Percentiles rank a stretch among this genome's conserved stretches.
Conservation (phyloP, 2,113 vertebrate genomes). For the Pampusana beccarii region DNA sequence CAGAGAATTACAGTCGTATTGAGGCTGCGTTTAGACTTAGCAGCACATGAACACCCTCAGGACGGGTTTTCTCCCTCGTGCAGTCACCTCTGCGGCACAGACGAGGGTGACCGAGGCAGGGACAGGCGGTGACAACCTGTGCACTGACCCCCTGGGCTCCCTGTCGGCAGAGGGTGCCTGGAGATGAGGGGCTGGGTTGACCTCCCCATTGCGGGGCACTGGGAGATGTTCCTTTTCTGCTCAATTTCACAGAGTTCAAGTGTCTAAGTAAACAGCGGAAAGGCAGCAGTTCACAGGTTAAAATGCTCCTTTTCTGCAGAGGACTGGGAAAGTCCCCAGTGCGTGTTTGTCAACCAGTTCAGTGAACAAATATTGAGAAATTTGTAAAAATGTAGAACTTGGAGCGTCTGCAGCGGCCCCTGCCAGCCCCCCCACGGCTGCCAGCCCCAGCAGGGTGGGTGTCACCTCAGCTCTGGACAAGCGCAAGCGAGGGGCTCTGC, state of each 20-base stretch:
- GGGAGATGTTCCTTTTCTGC: not conserved
- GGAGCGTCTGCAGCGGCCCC: not conserved
- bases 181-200: not conserved
- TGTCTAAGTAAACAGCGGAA: not conserved
- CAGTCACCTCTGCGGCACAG: not conserved
- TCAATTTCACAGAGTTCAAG: not conserved
- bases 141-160: rapidly evolving
- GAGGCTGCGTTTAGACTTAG: not conserved
- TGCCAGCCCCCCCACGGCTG: rapidly evolving
- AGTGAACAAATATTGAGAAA: not conserved
- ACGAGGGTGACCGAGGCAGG: not conserved
- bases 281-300: not conserved
- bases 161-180: not conserved
- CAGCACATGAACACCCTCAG: not conserved
- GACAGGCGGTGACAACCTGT: not conserved
- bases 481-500: not conserved
- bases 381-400: not conserved
- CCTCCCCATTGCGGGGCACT: not conserved
- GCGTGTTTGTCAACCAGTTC: not conserved
- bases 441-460: not conserved
- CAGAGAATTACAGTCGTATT: not conserved
- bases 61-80: not conserved
- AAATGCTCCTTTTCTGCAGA: not conserved
- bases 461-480: not conserved
- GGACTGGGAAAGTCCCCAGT: not conserved